Conservation (phyloP, 1,140 invertebrate species). For the Penaeus japonicus region DNA sequence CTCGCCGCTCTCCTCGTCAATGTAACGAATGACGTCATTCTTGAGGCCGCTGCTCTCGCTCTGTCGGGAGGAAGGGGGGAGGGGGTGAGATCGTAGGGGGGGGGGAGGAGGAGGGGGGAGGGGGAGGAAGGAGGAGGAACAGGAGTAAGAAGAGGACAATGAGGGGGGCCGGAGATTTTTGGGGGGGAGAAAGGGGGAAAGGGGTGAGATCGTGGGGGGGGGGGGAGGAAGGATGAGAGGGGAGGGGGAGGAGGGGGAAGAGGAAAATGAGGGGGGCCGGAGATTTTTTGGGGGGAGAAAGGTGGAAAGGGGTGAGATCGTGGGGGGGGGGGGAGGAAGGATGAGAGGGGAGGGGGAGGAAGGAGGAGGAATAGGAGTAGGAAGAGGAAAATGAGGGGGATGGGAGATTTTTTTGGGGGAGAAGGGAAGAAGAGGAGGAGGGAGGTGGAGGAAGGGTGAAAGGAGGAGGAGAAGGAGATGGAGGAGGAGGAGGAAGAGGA, state of each 20-base stretch:
- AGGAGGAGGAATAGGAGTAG: neutral
- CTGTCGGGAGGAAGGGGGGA: neutral
- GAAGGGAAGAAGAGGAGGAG: no score
- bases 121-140: neutral
- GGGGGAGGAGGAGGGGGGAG: neutral
- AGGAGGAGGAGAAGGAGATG: no score
- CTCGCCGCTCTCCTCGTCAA: slow-evolving; percentile 64
- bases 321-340: neutral
- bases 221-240: neutral
- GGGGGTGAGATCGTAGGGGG: neutral
- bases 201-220: neutral
- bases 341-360: neutral
- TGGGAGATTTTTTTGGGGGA: no score
- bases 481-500: no score
- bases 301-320: neutral
- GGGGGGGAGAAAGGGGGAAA: neutral
- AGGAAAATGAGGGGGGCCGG: no score
- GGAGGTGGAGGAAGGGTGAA: no score
- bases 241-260: no score
- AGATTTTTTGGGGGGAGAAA: no score
- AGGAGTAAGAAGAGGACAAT: neutral
- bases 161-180: neutral
- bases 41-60: slow-evolving; percentile 31
- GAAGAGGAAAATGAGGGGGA: no score
- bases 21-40: slow-evolving; percentile 64